These are phyloP conservation scores for Cynocephalus volans DNA, from an alignment of 2,113 vertebrate species.

Conservation along the genomic window DNA sequence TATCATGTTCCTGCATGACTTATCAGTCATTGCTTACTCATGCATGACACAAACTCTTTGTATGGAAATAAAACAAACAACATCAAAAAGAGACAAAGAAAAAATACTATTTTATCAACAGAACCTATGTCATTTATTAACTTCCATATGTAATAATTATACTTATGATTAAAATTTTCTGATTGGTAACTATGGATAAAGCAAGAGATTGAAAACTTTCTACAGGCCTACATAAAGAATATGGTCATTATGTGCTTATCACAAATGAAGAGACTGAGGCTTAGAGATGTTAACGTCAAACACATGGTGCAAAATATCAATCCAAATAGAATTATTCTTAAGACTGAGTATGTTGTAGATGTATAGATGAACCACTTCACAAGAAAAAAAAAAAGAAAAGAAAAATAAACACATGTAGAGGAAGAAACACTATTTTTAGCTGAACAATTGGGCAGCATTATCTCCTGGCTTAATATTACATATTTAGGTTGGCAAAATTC, in stretches of 20 bases:
- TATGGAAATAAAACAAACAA: neutral
- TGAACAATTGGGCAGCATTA: neutral
- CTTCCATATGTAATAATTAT: neutral
- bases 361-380: neutral
- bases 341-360: neutral
- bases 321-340: neutral
- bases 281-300: neutral
- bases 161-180: neutral
- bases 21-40: neutral
- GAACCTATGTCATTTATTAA: neutral
- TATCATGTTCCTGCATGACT: neutral
- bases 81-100: neutral
- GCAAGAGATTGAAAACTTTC: neutral
- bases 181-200: neutral
- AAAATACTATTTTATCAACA: neutral
- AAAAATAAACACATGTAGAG: neutral
- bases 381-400: neutral
- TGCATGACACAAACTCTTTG: neutral
- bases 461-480: neutral
- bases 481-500: neutral
- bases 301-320: neutral
- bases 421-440: neutral
- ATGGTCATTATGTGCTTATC: neutral
- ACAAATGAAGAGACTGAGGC: neutral
- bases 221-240: neutral